Base-by-base conservation (phyloP, 2,888 invertebrate species). In the Leucophenga maculata region DNA sequence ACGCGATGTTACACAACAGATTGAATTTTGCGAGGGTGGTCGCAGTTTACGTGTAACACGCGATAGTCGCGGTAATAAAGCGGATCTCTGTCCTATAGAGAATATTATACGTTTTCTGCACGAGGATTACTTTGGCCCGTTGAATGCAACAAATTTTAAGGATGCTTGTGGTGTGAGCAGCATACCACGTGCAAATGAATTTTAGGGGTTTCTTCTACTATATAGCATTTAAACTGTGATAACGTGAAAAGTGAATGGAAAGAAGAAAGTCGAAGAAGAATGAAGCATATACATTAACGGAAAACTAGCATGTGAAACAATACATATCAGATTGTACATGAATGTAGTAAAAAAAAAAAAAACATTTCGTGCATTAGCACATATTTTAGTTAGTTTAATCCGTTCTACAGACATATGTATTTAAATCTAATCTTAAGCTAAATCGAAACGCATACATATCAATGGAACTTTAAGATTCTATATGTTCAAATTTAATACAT, bases 111-210 rank as follows among this genome's bases (percentile, higher is more conserved):
- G 96, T 73, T 97, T 96, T 87, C 91, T 97, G 73, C 95, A 96
- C 78, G 95, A 95, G 77, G 95, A 96, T 88, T 96, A 96, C 86
- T 95, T 97, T 83, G 89, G 91, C 14, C 90, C 92, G 67, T 93
- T 97, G 79, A 96, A 96, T 86, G 93, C 93, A n/a, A 95, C 94
- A 14, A 96, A 96, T 88, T 96, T 93, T 85, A 95, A 95, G 87
- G 95, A 96, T 82, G 96, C 95, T 0, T 95, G 95, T 74, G 89
- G 90, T 0, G 86, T 89, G 4, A 50, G 57, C 31, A 50, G 57
- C 26, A 72, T 78, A 57, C 90, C 89, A 50, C 84, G 79, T 62
- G 72, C 84, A 11, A 86, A 85, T 69, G 88, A 88, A 71, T 87
- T 87, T 77, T 88, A 83, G 14, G 31, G 50, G 50, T 50, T 20